phyloP scores from a whole-genome alignment of 2,888 invertebrate genomes.

The Agriopis marginaria region DNA sequence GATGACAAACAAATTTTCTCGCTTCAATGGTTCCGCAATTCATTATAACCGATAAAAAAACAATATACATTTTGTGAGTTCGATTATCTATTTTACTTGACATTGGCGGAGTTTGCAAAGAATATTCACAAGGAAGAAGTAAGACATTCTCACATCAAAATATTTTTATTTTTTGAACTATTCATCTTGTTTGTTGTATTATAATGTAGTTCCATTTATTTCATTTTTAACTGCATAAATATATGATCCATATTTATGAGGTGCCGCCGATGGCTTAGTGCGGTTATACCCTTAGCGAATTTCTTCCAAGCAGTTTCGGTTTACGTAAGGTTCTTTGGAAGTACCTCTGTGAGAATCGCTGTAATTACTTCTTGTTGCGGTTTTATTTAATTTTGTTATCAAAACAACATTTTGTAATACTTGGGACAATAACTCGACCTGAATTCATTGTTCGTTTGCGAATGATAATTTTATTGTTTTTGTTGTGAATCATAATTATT shows the following conservation, averaged over 20 bases:
- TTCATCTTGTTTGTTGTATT: not conserved
- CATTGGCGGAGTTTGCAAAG: not conserved
- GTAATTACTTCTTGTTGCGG: slow-evolving; percentile 73
- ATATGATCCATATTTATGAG: not conserved
- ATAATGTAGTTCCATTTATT: not conserved
- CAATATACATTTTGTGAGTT: too few species aligned
- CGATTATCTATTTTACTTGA: not conserved
- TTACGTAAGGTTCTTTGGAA: slow-evolving; percentile 70
- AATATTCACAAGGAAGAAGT: not conserved
- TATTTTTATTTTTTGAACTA: not conserved
- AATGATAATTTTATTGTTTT: slow-evolving; percentile 14
- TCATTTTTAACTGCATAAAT: not conserved
- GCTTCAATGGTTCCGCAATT: not conserved
- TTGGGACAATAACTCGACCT: slow-evolving; percentile 53
- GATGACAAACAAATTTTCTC: not conserved
- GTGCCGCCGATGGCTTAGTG: not conserved
- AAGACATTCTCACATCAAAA: too few species aligned
- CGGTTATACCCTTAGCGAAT: slow-evolving; percentile 57
- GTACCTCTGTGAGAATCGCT: slow-evolving; percentile 73
- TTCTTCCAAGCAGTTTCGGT: slow-evolving; percentile 66
- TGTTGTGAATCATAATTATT: slow-evolving; percentile 12
- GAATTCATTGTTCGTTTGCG: slow-evolving; percentile 19
- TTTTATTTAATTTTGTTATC: slow-evolving; percentile 71
- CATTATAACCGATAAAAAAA: too few species aligned
- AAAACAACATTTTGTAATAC: slow-evolving; percentile 70